Conservation (phyloP, 2,113 vertebrate genomes). For the Hippocampus barbouri region DNA sequence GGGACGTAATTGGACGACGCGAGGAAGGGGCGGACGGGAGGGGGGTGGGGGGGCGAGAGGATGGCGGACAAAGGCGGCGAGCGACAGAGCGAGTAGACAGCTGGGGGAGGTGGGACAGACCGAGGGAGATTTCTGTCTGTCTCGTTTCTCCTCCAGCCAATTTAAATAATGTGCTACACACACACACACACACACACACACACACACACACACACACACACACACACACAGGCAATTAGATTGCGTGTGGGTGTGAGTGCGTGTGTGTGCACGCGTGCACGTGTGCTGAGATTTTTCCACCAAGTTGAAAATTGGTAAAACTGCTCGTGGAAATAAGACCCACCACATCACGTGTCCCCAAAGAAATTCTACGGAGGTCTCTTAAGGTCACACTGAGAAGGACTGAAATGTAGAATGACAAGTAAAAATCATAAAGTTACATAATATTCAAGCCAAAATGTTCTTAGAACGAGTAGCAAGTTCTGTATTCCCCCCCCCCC, state of each 20-base stretch:
- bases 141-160: not conserved
- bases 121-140: not conserved
- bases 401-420: not conserved
- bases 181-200: not conserved
- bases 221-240: too few species aligned
- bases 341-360: not conserved
- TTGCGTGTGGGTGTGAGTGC: too few species aligned
- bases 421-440: too few species aligned
- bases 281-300: not conserved
- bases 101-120: not conserved
- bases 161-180: not conserved
- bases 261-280: too few species aligned
- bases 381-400: not conserved
- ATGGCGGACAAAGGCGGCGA: conserved; percentile 2
- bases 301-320: not conserved
- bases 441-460: not conserved
- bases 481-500: too few species aligned
- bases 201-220: not conserved
- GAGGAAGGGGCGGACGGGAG: not conserved
- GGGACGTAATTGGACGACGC: not conserved
- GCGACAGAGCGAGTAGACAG: not conserved
- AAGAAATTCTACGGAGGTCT: not conserved
- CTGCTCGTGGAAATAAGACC: not conserved
- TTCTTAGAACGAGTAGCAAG: too few species aligned
- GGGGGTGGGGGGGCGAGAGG: not conserved